Conservation (phyloP, 2,888 invertebrate genomes). For the Agrilus mali region DNA sequence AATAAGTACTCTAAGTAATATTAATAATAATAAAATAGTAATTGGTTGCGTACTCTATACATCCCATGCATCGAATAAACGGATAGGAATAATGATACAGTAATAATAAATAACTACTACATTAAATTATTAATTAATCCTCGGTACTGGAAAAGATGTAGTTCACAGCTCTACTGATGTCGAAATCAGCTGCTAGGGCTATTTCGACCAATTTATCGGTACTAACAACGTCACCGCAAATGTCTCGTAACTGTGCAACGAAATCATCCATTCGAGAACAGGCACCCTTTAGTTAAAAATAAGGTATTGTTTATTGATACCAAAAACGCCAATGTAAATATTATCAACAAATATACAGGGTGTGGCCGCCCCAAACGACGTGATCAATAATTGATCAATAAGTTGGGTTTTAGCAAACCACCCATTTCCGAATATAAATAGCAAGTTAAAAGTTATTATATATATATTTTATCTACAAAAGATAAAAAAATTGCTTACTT, state of each 20-base stretch:
- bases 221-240: conserved; percentile 39
- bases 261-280: conserved; percentile 33
- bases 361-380: no score
- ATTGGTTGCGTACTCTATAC: no score
- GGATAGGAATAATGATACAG: no score
- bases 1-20: no score
- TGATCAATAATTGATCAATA: no score
- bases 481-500: no score
- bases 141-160: conserved; percentile 36
- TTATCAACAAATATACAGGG: conserved; percentile 6
- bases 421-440: no score
- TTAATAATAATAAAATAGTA: no score
- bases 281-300: background rate
- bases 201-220: conserved; percentile 38
- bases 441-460: no score
- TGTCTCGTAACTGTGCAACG: conserved; percentile 37
- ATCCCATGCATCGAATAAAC: no score
- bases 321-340: background rate
- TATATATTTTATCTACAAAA: conserved; percentile 2
- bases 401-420: no score
- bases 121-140: conserved; percentile 3
- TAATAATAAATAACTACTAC: no score
- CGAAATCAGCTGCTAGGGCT: conserved; percentile 44
- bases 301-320: background rate
- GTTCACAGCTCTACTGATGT: conserved; percentile 45